Percentiles rank a stretch among this genome's conserved stretches.
Evolutionary conservation across 2,113 vertebrate genomes (phyloP).

Genomic region (Antechinus flavipes): DNA sequence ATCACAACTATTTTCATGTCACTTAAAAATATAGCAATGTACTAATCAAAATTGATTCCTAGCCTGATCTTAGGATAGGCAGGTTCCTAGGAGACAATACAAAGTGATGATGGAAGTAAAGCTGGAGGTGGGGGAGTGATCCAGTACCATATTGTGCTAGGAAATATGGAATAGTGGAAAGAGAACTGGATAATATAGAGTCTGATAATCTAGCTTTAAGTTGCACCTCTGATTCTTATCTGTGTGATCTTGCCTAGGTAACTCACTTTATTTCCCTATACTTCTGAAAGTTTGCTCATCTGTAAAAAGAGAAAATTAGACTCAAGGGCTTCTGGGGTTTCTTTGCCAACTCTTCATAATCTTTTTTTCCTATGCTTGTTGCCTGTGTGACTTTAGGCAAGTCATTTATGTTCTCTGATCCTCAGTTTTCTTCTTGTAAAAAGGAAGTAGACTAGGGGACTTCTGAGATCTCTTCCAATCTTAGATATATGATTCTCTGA

Average conservation of each 20-base stretch:
- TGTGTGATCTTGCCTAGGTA: too few species aligned
- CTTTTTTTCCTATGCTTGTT: too few species aligned
- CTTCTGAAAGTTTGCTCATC: too few species aligned
- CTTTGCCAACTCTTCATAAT: too few species aligned
- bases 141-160: too few species aligned
- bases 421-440: neutral
- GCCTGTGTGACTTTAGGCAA: neutral
- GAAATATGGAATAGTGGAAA: too few species aligned
- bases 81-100: neutral
- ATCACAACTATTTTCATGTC: neutral
- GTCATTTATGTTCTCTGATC: neutral
- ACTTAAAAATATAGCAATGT: neutral
- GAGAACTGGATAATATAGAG: too few species aligned
- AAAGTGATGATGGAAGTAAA: neutral
- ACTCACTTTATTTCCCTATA: too few species aligned
- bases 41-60: neutral
- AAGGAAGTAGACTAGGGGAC: neutral
- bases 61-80: neutral
- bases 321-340: too few species aligned
- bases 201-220: too few species aligned
- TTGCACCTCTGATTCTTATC: too few species aligned
- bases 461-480: neutral
- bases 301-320: too few species aligned
- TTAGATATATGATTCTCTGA: neutral
- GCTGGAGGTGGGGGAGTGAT: neutral